phyloP scores from a whole-genome alignment of 37 sponge, comb jelly and placozoan genomes.

The Haliclona indistincta region DNA sequence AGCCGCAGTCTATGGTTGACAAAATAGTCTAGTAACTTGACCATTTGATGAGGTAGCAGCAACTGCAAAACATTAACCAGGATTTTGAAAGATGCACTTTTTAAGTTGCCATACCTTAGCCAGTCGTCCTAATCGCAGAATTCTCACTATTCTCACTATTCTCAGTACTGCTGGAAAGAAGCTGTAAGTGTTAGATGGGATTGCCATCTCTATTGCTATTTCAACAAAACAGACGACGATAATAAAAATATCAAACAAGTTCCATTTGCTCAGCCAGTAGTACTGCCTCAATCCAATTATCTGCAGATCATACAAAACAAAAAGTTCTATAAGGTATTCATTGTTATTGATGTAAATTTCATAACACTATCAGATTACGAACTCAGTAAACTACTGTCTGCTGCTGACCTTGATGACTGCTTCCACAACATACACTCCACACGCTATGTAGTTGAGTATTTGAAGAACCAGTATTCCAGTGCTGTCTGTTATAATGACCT shows the following conservation, averaged over 20 bases:
- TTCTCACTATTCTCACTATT: constrained; percentile 40
- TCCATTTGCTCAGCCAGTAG: constrained; percentile 81
- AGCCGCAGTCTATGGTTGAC: constrained; percentile 60
- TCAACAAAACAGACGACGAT: constrained; percentile 67
- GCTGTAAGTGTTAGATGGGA: constrained; percentile 9
- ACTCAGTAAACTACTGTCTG: too few relatives aligned
- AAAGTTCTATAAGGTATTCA: not conserved
- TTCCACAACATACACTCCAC: constrained; percentile 66
- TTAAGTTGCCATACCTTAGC: constrained; percentile 10
- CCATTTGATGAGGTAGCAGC: constrained; percentile 52
- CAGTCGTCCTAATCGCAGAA: constrained; percentile 48
- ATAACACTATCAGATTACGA: not conserved
- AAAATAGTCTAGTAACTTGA: constrained; percentile 52
- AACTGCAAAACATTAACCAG: constrained; percentile 37
- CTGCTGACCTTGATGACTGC: constrained; percentile 60
- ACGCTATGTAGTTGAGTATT: constrained; percentile 63
- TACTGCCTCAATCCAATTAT: constrained; percentile 76
- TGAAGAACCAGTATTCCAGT: constrained; percentile 19
- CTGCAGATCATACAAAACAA: constrained; percentile 16
- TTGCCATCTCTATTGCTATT: constrained; percentile 36
- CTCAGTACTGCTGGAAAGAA: constrained; percentile 39
- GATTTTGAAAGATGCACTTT: too few relatives aligned
- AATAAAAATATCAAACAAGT: constrained; percentile 72
- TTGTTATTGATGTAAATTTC: not conserved
- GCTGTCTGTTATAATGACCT: constrained; percentile 36